Evolutionary conservation across 2,113 vertebrate genomes (phyloP).

Genomic region (Embiotoca jacksoni): DNA sequence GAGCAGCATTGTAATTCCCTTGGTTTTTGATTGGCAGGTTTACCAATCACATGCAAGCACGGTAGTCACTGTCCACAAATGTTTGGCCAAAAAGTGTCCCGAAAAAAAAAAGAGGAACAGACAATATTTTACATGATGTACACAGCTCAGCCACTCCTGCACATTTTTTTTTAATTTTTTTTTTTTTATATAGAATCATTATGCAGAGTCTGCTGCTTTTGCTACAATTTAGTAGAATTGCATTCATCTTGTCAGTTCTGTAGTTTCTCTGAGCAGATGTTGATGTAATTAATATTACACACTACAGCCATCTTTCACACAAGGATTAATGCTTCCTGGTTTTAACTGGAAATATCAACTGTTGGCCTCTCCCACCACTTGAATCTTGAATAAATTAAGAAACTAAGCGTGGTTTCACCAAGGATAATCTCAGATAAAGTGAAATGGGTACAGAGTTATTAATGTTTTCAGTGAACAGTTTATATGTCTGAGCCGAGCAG

Average conservation of each 20-base stretch:
- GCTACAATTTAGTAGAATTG: neutral
- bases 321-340: constrained; percentile 20
- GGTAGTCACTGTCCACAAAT: neutral
- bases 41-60: too few relatives aligned
- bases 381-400: constrained; percentile 48
- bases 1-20: constrained; percentile 6
- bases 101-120: neutral
- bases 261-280: constrained; percentile 51
- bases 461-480: constrained; percentile 67
- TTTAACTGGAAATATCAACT: constrained; percentile 34
- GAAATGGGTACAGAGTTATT: constrained; percentile 37
- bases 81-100: too few relatives aligned
- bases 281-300: constrained; percentile 53
- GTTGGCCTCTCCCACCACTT: constrained; percentile 18
- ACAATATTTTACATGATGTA: neutral
- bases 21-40: neutral
- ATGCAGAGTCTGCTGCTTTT: constrained; percentile 19
- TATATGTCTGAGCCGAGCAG: constrained; percentile 49
- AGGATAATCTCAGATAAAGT: constrained; percentile 64
- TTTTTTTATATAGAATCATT: constrained; percentile 3
- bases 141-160: neutral
- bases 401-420: constrained; percentile 47
- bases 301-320: constrained; percentile 29
- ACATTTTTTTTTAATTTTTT: neutral
- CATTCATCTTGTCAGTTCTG: constrained; percentile 10